phyloP scores from a whole-genome alignment of 2,888 invertebrate species.

The Hirtodrosophila confusa region DNA sequence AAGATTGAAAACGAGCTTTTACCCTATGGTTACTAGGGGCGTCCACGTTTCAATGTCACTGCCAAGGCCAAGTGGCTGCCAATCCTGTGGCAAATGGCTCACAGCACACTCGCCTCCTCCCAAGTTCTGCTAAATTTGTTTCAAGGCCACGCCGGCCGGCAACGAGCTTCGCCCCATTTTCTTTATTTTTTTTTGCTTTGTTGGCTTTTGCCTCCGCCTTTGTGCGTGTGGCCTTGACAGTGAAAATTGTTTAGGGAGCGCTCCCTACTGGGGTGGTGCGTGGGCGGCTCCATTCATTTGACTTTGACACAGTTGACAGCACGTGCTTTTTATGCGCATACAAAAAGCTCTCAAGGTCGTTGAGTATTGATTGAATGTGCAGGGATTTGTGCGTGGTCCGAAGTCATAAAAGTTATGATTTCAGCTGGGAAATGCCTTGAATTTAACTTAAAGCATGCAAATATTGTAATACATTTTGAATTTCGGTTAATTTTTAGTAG shows the following conservation, averaged over 20 bases:
- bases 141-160: slow-evolving; percentile 73
- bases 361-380: slow-evolving; percentile 56
- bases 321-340: slow-evolving; percentile 65
- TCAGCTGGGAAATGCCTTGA: not conserved
- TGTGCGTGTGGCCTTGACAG: slow-evolving; percentile 71
- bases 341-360: slow-evolving; percentile 57
- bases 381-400: slow-evolving; percentile 17
- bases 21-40: slow-evolving; percentile 44
- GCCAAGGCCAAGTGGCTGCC: slow-evolving; percentile 64
- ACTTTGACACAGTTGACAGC: slow-evolving; percentile 69
- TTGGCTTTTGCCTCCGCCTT: slow-evolving; percentile 23
- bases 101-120: slow-evolving; percentile 42
- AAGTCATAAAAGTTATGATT: slow-evolving; percentile 11
- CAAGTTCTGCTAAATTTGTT: slow-evolving; percentile 39
- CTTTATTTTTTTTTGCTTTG: slow-evolving; percentile 11
- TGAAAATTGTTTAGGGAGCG: slow-evolving; percentile 64
- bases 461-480: too few species aligned
- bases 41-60: slow-evolving; percentile 59
- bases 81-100: slow-evolving; percentile 47
- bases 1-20: slow-evolving; percentile 33
- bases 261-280: slow-evolving; percentile 28
- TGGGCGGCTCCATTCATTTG: slow-evolving; percentile 32
- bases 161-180: slow-evolving; percentile 20
- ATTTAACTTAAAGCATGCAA: not conserved
- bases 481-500: not conserved